Percentiles rank a stretch among this genome's conserved stretches.
Evolutionary conservation across 2,797 vertebrate genomes (phyloP).

Genomic region (Aulostomus chinensis): DNA sequence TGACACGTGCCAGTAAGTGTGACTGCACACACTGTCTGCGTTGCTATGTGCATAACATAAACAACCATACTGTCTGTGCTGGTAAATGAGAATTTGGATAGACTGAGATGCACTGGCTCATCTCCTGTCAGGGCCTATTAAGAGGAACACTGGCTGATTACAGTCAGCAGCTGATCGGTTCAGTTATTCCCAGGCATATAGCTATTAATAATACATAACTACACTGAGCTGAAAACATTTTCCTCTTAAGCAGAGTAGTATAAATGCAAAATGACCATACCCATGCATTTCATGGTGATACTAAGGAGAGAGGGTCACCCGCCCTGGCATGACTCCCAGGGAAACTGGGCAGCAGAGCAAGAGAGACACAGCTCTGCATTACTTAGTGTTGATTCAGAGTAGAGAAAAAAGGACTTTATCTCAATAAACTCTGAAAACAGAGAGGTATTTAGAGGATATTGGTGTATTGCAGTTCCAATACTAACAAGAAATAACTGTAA

Average conservation of each 20-base stretch:
- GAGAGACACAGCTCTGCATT: conserved; percentile 25
- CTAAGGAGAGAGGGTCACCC: conserved; percentile 43
- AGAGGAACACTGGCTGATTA: no score
- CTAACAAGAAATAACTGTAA: conserved; percentile 34
- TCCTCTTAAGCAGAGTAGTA: conserved; percentile 10
- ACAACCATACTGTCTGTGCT: no score
- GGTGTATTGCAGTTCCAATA: conserved; percentile 20
- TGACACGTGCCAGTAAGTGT: no score
- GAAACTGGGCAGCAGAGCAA: conserved; percentile 38
- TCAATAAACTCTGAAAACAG: conserved; percentile 21
- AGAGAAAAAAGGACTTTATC: conserved; percentile 41
- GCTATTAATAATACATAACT: conserved; percentile 1
- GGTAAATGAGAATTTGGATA: no score
- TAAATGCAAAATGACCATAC: conserved; percentile 4
- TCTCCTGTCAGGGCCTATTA: no score
- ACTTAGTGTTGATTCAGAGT: conserved; percentile 36
- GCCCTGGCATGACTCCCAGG: conserved; percentile 41
- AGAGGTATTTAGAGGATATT: conserved; percentile 27
- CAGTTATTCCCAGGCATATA: not conserved
- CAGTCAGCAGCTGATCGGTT: no score
- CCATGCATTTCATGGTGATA: conserved; percentile 21
- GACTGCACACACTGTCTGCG: no score
- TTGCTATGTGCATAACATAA: no score
- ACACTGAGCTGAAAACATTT: conserved; percentile 1
- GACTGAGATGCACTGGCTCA: no score